Base-by-base conservation (phyloP, 2,113 vertebrate genomes). In the Cygnus buccinator region DNA sequence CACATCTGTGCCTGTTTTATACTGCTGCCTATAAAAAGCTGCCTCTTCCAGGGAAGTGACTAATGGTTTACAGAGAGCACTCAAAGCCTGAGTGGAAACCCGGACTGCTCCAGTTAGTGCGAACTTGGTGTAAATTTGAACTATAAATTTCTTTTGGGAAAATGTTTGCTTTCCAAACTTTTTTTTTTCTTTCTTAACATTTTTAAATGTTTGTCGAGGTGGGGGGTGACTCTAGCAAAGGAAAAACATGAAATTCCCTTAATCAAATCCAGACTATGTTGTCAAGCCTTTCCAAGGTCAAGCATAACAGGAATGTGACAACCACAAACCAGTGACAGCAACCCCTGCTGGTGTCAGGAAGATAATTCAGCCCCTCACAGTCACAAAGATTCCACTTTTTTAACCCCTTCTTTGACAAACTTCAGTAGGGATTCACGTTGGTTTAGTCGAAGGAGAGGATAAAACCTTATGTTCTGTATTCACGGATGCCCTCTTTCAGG, bases 81-180 rank as follows among this genome's bases (percentile, higher is more conserved):
- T 93, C 86, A 76, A 97, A 97, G 96, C 93, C 95, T 97, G 96
- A 95, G 94, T 96, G 92, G 97, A 98, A 98, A 97, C 82, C 93
- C 39, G 81, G 95, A 96, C 97, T 96, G 97, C 97, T 98, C 96
- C 96, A 97, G 96, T 98, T 97, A 98, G 97, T 97, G 96, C 25
- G 94, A 98, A 98, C 95, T 97, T 97, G 96, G 98, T 98, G 97
- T 97, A 98, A 98, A 98, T 98, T 98, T 98, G 98, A 98, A 98
- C 97, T 97, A 97, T 98, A 98, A 97, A 98, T 98, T 98, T 98
- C 97, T 98, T 98, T 97, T 82, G 96, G 97, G 96, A 97, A 97
- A 97, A 97, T 97, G 96, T 97, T 98, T 98, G 95, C 97, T 97
- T 98, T 98, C 95, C 95, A 96, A 97, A 96, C 81, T 95, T 93